These are phyloP conservation scores for Lycocerus yunnanus DNA, from an alignment of 2,888 invertebrate genomes.

Conservation along the genomic window DNA sequence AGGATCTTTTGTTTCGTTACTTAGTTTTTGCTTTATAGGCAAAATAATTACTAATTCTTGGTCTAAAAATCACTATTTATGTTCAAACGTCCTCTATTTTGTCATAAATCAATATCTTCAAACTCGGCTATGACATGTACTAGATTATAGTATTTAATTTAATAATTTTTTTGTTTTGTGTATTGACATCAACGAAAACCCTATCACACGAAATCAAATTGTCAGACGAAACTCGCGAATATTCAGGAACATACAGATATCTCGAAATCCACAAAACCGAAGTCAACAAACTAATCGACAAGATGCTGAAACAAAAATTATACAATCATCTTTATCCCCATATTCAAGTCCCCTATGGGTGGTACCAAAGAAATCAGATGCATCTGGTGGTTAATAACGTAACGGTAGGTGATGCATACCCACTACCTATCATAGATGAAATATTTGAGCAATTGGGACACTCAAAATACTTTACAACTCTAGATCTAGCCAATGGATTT, in stretches of 20 bases:
- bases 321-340: conserved; percentile 36
- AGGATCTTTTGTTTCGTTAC: no score
- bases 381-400: conserved; percentile 11
- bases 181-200: conserved; percentile 35
- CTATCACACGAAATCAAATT: conserved; percentile 37
- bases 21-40: no score
- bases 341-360: conserved; percentile 38
- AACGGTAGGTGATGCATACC: background rate
- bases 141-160: no score
- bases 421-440: background rate
- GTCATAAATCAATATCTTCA: no score
- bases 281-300: conserved; percentile 39
- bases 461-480: background rate
- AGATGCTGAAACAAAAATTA: conserved; percentile 39
- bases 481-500: background rate
- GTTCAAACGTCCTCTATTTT: no score
- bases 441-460: background rate
- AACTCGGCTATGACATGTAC: no score
- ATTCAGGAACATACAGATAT: conserved; percentile 41
- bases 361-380: conserved; percentile 42
- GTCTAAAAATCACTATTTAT: no score
- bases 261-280: conserved; percentile 42
- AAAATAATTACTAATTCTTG: no score
- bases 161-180: no score
- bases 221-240: conserved; percentile 30